Conservation (phyloP, 2,888 invertebrate species). For the Gortyna flavago region DNA sequence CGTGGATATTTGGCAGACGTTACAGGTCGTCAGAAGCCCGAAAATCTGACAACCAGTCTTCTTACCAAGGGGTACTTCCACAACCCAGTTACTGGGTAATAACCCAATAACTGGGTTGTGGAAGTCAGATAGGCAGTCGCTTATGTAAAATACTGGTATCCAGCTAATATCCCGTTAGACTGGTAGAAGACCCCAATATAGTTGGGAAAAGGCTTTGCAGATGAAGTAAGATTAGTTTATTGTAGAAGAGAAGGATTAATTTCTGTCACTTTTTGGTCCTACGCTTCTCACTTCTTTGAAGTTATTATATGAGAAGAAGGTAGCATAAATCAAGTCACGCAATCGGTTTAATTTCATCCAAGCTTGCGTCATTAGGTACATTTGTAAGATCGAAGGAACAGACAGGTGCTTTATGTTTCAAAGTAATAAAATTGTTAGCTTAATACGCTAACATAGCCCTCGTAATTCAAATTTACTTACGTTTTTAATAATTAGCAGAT, state of each 20-base stretch:
- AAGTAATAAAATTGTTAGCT: constrained; percentile 7
- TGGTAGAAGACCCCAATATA: too few relatives aligned
- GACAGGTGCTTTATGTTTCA: constrained; percentile 22
- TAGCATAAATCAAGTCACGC: constrained; percentile 58
- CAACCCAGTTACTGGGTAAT: too few relatives aligned
- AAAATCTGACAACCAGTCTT: neutral
- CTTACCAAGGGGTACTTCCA: too few relatives aligned
- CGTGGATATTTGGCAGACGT: neutral
- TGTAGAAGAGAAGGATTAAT: neutral
- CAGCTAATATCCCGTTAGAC: too few relatives aligned
- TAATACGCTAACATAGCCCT: neutral
- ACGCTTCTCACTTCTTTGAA: neutral
- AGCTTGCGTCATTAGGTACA: constrained; percentile 62
- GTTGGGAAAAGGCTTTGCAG: too few relatives aligned
- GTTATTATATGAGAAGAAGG: neutral
- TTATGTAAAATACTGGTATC: too few relatives aligned
- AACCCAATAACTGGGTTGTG: too few relatives aligned
- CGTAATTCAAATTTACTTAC: neutral
- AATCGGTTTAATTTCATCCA: constrained; percentile 66
- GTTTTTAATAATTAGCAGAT: neutral
- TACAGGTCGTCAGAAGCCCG: neutral
- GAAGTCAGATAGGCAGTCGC: too few relatives aligned
- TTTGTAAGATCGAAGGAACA: constrained; percentile 5
- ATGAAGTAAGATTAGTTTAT: neutral
- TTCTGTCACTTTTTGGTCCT: constrained; percentile 10